These are phyloP conservation scores for Octonoba sinensis DNA, from an alignment of 2,888 invertebrate genomes.

Conservation along the genomic window DNA sequence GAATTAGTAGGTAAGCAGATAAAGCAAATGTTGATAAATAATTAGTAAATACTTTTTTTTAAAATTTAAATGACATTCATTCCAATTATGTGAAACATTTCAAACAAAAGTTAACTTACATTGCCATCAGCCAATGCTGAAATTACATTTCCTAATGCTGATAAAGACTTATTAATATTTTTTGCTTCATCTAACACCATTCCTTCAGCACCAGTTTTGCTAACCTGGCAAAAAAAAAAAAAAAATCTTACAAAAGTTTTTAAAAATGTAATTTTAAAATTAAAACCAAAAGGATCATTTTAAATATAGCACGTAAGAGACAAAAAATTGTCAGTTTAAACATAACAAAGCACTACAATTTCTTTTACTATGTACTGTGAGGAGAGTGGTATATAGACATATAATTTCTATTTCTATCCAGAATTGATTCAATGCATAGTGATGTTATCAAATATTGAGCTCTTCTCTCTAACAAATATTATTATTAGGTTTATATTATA, in stretches of 20 bases:
- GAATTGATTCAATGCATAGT: too few relatives aligned
- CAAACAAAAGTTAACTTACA: slow-evolving; percentile 70
- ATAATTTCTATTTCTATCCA: too few relatives aligned
- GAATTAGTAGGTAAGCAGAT: background rate
- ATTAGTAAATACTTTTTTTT: too few relatives aligned
- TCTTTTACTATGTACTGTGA: background rate
- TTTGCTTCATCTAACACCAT: slow-evolving; percentile 99
- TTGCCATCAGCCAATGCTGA: slow-evolving; percentile 99
- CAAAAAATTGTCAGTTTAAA: background rate
- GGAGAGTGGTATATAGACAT: too few relatives aligned
- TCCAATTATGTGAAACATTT: background rate
- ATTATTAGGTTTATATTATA: too few relatives aligned
- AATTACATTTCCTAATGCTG: slow-evolving; percentile 98
- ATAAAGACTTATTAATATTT: slow-evolving; percentile 99
- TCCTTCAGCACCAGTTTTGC: slow-evolving; percentile 99
- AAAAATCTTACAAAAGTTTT: background rate
- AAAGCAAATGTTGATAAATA: too few relatives aligned
- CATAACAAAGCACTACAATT: background rate
- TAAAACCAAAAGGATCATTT: too few relatives aligned
- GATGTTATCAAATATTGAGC: too few relatives aligned
- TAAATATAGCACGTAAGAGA: too few relatives aligned
- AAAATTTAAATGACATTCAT: too few relatives aligned
- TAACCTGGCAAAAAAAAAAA: slow-evolving; percentile 77
- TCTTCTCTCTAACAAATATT: too few relatives aligned
- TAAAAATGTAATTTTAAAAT: too few relatives aligned